Conservation (phyloP, 2,797 vertebrate species). For the Cryptoprocta ferox region DNA sequence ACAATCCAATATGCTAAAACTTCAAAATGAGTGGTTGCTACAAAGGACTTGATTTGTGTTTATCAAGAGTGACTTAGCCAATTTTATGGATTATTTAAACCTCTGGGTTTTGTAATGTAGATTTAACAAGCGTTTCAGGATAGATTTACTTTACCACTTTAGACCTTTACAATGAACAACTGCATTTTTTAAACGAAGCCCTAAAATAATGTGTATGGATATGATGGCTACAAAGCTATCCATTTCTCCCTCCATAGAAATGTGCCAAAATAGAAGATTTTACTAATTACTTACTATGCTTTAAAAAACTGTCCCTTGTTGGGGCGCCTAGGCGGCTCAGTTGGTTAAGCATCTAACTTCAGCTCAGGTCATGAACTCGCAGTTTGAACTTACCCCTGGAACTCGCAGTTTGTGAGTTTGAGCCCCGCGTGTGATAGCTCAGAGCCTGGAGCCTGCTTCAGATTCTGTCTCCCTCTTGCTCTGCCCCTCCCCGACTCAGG, state of each 20-base stretch:
- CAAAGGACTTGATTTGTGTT: background rate
- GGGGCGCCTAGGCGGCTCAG: too few species aligned
- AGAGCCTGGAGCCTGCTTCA: too few species aligned
- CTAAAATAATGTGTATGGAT: background rate
- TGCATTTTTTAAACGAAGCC: background rate
- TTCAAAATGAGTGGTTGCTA: background rate
- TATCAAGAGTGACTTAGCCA: background rate
- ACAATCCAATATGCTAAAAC: background rate
- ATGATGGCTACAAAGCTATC: background rate
- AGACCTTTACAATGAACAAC: background rate
- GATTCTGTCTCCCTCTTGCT: too few species aligned
- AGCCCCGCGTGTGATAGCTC: too few species aligned
- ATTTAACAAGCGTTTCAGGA: background rate
- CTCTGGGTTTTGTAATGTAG: background rate
- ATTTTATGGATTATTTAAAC: slow-evolving; percentile 26
- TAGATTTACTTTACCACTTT: slow-evolving; percentile 23
- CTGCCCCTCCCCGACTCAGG: too few species aligned
- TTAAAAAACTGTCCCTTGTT: background rate
- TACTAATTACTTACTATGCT: background rate
- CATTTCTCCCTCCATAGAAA: background rate
- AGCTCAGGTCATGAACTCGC: too few species aligned
- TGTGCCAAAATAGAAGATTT: background rate
- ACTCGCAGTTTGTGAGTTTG: too few species aligned
- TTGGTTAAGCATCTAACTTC: too few species aligned
- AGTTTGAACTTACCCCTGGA: too few species aligned